phyloP scores from a whole-genome alignment of 2,113 vertebrate species.

The Apodemus speciosus region DNA sequence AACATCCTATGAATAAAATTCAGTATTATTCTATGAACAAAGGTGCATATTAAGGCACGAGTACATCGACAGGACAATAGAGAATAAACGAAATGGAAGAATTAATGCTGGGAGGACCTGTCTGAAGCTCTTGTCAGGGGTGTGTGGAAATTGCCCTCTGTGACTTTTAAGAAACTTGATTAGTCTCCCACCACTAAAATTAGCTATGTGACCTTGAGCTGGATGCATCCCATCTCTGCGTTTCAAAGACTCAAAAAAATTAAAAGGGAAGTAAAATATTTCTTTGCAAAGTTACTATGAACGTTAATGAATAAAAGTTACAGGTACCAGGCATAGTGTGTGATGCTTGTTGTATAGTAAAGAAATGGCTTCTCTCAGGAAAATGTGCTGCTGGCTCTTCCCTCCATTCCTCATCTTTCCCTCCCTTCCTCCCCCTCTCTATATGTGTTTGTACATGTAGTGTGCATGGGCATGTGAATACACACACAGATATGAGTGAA shows the following conservation, averaged over 20 bases:
- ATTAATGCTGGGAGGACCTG: neutral
- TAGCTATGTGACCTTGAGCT: neutral
- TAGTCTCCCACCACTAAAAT: neutral
- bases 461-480: neutral
- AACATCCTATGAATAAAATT: neutral
- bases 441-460: neutral
- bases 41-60: neutral
- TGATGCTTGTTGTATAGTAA: neutral
- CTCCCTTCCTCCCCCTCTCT: neutral
- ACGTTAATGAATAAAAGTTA: neutral
- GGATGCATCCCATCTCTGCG: neutral
- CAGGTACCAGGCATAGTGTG: neutral
- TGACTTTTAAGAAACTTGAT: neutral
- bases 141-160: neutral
- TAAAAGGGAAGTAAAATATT: neutral
- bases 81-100: neutral
- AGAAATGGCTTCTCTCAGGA: neutral
- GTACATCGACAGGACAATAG: neutral
- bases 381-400: neutral
- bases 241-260: neutral
- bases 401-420: neutral
- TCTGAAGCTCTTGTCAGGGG: neutral
- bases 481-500: neutral
- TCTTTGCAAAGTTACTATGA: neutral
- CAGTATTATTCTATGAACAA: neutral